Evolutionary conservation across 2,797 vertebrate species (phyloP).

Genomic region (Tenualosa thibaudeaui): DNA sequence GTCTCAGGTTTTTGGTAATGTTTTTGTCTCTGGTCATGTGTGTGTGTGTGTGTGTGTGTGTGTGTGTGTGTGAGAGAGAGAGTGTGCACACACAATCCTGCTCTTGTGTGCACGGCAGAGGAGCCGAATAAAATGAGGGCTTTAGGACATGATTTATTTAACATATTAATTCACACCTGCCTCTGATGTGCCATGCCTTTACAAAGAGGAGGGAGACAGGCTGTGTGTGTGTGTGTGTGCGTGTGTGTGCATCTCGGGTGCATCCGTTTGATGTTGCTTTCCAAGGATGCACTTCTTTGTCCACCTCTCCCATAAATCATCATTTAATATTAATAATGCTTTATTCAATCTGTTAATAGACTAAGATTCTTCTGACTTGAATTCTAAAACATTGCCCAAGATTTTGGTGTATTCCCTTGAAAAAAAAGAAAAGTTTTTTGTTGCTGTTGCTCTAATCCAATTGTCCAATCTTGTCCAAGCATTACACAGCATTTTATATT

Average conservation of each 20-base stretch:
- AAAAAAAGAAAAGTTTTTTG: constrained; percentile 20
- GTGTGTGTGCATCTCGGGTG: constrained; percentile 21
- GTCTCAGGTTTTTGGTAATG: not conserved
- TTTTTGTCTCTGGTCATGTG: not conserved
- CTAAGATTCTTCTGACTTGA: constrained; percentile 36
- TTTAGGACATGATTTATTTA: constrained; percentile 49
- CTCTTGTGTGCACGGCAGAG: constrained; percentile 29
- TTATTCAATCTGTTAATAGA: constrained; percentile 50
- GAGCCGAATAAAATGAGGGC: constrained; percentile 39
- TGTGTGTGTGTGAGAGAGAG: not conserved
- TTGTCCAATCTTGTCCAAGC: not conserved
- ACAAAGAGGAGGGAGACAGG: constrained; percentile 14
- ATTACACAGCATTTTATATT: no score
- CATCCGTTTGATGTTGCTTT: constrained; percentile 57
- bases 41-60: constrained; percentile 14
- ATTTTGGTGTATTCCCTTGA: not conserved
- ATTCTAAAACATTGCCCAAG: constrained; percentile 21
- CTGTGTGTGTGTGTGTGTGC: not conserved
- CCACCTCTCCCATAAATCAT: constrained; percentile 40
- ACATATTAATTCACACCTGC: constrained; percentile 54
- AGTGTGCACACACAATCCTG: no score
- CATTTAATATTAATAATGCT: constrained; percentile 50
- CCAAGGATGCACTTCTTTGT: constrained; percentile 26
- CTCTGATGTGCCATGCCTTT: constrained; percentile 51
- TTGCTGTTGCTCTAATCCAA: not conserved